A percentile compares a stretch with the other conserved stretches of the same genome.
phyloP scores from a whole-genome alignment of 2,888 invertebrate species.

The Spodoptera picta region DNA sequence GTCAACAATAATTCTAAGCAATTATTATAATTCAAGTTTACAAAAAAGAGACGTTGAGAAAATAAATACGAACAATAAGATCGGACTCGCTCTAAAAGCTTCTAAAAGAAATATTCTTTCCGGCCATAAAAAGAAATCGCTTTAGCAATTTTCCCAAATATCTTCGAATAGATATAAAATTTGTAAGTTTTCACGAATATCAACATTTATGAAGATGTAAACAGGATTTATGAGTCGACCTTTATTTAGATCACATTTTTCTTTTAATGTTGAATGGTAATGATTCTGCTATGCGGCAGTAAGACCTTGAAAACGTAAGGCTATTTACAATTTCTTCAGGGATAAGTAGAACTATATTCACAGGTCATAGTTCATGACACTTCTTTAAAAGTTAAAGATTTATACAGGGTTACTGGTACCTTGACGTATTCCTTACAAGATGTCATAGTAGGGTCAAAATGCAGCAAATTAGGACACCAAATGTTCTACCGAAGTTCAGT shows the following conservation, averaged over 20 bases:
- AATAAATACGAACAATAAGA: constrained; percentile 46
- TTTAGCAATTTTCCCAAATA: constrained; percentile 51
- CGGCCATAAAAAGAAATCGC: constrained; percentile 51
- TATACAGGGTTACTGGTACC: no score
- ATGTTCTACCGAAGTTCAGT: no score
- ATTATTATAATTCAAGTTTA: constrained; percentile 32
- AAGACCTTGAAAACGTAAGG: no score
- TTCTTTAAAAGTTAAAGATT: no score
- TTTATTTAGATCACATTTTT: no score
- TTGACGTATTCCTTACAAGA: no score
- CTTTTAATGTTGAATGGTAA: neutral
- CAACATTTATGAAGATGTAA: constrained; percentile 8
- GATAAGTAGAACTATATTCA: no score
- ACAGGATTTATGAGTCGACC: constrained; percentile 9
- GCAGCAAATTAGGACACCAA: no score
- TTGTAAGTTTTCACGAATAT: constrained; percentile 37
- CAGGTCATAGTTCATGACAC: no score
- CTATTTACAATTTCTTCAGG: no score
- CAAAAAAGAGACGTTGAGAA: constrained; percentile 18
- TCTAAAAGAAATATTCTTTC: constrained; percentile 54
- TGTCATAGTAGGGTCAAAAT: no score
- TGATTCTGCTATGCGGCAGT: neutral
- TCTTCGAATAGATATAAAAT: constrained; percentile 44
- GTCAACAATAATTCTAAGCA: constrained; percentile 3
- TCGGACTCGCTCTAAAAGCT: constrained; percentile 52